Conservation (phyloP, 53 echinoderm and acorn worm genomes). For the Echinarachnius parma region DNA sequence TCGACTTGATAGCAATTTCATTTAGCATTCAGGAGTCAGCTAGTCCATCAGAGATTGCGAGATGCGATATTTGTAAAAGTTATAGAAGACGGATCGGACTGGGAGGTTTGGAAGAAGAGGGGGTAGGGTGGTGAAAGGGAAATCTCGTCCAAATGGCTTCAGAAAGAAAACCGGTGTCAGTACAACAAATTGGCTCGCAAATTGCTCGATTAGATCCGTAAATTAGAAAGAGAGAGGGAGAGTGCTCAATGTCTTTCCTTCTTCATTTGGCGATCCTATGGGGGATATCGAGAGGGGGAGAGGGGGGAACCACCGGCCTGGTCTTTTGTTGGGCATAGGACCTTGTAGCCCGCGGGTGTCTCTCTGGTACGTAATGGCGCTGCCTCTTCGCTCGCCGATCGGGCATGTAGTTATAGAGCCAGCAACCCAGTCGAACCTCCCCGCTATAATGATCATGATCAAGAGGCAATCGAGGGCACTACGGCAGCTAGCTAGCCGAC, state of each 20-base stretch:
- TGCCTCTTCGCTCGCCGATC: conserved; percentile 19
- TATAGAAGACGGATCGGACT: no score
- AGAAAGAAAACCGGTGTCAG: conserved; percentile 39
- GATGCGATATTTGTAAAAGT: no score
- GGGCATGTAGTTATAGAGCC: no score
- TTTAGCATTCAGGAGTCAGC: conserved; percentile 39
- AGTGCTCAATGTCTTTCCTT: conserved; percentile 17
- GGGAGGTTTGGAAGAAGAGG: no score
- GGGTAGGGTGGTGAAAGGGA: background rate
- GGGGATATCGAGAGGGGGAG: no score
- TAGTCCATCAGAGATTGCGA: conserved; percentile 43
- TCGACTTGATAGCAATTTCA: conserved; percentile 52
- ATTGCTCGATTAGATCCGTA: conserved; percentile 30
- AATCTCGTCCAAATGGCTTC: conserved; percentile 46
- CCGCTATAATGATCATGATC: conserved; percentile 33
- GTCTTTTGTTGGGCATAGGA: no score
- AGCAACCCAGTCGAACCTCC: background rate
- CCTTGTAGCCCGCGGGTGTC: conserved; percentile 44
- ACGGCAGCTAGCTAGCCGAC: background rate
- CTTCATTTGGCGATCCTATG: conserved; percentile 38
- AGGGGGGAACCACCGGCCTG: no score
- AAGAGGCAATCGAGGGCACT: conserved; percentile 44
- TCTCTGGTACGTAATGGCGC: conserved; percentile 17
- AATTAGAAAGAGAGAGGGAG: conserved; percentile 23
- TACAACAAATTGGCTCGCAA: conserved; percentile 49